Evolutionary conservation across 2,797 vertebrate species (phyloP).

Genomic region (Phalloptychus januarius): DNA sequence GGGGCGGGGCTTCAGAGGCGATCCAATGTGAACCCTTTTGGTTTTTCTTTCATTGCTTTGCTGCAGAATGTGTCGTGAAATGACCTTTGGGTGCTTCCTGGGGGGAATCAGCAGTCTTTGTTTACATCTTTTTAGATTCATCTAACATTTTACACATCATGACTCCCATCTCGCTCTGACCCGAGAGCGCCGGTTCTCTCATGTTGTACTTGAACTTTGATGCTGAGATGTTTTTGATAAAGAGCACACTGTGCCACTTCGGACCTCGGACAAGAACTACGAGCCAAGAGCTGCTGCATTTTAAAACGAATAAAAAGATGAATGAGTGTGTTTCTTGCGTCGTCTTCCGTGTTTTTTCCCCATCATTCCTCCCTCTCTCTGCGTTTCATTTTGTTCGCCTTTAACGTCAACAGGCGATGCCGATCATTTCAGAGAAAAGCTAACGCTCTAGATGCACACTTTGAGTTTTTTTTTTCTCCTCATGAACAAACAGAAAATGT

Average conservation of each 20-base stretch:
- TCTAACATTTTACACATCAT: conserved; percentile 10
- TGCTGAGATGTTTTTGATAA: conserved; percentile 53
- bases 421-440: neutral
- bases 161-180: conserved; percentile 20
- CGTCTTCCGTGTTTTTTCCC: conserved; percentile 35
- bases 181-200: conserved; percentile 35
- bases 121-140: conserved; percentile 66
- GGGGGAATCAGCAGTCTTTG: conserved; percentile 54
- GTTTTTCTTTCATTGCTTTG: conserved; percentile 14
- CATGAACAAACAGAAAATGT: conserved; percentile 77
- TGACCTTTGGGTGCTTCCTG: conserved; percentile 63
- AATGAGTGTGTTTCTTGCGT: conserved; percentile 51
- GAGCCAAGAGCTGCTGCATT: conserved; percentile 40
- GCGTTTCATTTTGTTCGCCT: conserved; percentile 35
- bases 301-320: conserved; percentile 22
- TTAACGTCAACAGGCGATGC: conserved; percentile 15
- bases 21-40: neutral
- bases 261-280: conserved; percentile 18
- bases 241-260: conserved; percentile 46
- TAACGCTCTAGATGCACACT: neutral
- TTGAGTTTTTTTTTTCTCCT: neutral
- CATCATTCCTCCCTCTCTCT: neutral
- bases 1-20: neutral
- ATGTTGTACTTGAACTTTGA: conserved; percentile 65
- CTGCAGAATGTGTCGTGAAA: conserved; percentile 25